These are phyloP conservation scores for Drosophila repletoides DNA, from an alignment of 1,140 invertebrate genomes.

Conservation along the genomic window DNA sequence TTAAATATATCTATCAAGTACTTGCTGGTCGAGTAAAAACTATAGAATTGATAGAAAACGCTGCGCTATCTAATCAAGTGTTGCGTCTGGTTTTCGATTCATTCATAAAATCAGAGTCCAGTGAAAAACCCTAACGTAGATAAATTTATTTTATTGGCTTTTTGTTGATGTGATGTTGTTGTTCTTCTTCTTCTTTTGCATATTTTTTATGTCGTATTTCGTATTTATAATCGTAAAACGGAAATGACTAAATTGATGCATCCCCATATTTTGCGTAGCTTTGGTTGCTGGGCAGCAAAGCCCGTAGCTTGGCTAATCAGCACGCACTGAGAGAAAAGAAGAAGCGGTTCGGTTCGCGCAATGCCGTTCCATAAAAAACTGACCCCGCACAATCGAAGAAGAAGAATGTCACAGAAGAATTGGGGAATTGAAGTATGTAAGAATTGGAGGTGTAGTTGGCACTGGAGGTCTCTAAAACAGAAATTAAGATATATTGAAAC, in stretches of 20 bases:
- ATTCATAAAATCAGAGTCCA: constrained; percentile 13
- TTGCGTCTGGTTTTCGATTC: background rate
- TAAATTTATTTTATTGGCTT: constrained; percentile 8
- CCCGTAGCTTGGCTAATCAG: constrained; percentile 58
- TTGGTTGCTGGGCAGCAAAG: constrained; percentile 17
- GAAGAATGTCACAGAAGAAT: background rate
- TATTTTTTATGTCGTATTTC: too few species aligned
- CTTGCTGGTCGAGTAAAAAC: too few species aligned
- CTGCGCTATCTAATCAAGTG: constrained; percentile 6
- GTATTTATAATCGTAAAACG: constrained; percentile 29
- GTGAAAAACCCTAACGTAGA: background rate
- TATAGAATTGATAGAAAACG: background rate
- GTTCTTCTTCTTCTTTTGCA: too few species aligned
- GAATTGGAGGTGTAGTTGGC: too few species aligned
- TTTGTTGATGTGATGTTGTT: background rate
- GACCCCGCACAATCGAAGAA: constrained; percentile 29
- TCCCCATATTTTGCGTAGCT: constrained; percentile 41
- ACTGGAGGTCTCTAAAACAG: too few species aligned
- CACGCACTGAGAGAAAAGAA: constrained; percentile 34
- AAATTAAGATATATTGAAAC: too few species aligned
- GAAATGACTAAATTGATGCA: constrained; percentile 68
- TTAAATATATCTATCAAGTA: too few species aligned
- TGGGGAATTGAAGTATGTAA: too few species aligned
- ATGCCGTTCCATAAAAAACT: constrained; percentile 29
- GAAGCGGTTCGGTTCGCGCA: background rate